Conservation (phyloP, 1,140 invertebrate genomes). For the Plodia interpunctella region DNA sequence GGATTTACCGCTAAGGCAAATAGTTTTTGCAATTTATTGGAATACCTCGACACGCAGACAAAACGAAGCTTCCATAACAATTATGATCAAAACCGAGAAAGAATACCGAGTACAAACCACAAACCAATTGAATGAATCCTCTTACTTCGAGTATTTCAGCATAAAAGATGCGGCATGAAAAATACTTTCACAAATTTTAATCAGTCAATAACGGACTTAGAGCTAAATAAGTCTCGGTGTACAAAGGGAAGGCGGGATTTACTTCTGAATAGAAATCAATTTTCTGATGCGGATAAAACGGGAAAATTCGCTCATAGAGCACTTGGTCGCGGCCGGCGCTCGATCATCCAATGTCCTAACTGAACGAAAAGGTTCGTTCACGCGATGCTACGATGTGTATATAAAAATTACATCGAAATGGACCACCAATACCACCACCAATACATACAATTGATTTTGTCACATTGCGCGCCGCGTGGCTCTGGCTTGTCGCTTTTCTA, state of each 20-base stretch:
- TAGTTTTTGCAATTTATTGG: too few relatives aligned
- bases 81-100: too few relatives aligned
- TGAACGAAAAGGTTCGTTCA: too few relatives aligned
- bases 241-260: constrained; percentile 29
- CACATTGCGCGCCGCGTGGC: too few relatives aligned
- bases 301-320: constrained; percentile 44
- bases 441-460: too few relatives aligned
- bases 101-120: not conserved
- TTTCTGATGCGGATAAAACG: constrained; percentile 24
- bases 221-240: not conserved
- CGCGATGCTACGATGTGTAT: too few relatives aligned
- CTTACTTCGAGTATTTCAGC: not conserved
- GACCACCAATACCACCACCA: too few relatives aligned
- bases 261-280: constrained; percentile 41
- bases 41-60: too few relatives aligned
- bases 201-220: constrained; percentile 3
- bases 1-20: too few relatives aligned
- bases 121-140: not conserved
- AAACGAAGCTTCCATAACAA: too few relatives aligned
- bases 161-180: not conserved
- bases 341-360: constrained; percentile 34
- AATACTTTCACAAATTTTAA: constrained; percentile 3
- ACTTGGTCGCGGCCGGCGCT: constrained; percentile 31
- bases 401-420: too few relatives aligned
- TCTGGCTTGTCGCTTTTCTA: too few relatives aligned